phyloP scores from a whole-genome alignment of 1,140 invertebrate genomes.

The Cydia amplana region DNA sequence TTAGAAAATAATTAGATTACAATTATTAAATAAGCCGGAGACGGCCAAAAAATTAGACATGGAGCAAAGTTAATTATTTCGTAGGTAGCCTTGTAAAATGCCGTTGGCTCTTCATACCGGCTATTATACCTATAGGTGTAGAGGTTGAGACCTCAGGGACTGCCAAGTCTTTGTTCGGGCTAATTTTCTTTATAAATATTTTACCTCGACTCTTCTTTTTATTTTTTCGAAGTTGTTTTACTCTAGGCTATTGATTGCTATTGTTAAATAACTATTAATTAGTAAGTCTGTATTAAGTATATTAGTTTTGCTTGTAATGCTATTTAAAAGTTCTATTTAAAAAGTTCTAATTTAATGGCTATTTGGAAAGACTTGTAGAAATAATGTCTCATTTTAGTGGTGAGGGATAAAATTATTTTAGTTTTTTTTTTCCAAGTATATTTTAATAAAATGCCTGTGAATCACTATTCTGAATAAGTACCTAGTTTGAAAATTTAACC shows the following conservation, averaged over 20 bases:
- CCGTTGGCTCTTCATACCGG: conserved; percentile 5
- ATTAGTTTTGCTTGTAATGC: conserved; percentile 43
- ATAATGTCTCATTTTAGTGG: too few species aligned
- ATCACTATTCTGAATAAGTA: too few species aligned
- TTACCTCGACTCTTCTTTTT: conserved; percentile 12
- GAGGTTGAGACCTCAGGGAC: conserved; percentile 18
- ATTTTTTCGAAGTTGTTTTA: neutral
- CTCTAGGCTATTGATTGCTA: neutral
- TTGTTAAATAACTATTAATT: neutral
- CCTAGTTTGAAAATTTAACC: too few species aligned
- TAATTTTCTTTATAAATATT: conserved; percentile 28
- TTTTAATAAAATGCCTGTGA: too few species aligned
- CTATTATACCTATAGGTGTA: neutral
- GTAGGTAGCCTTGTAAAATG: conserved; percentile 22
- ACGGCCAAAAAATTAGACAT: neutral
- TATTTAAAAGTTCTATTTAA: too few species aligned
- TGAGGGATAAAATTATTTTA: too few species aligned
- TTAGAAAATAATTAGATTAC: neutral
- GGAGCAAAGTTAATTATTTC: conserved; percentile 20
- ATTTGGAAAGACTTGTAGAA: too few species aligned
- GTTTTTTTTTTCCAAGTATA: too few species aligned
- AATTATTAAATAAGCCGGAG: neutral
- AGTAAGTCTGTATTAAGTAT: conserved; percentile 42
- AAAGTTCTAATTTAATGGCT: too few species aligned
- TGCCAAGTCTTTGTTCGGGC: conserved; percentile 21